phyloP scores from a whole-genome alignment of 2,888 invertebrate genomes.

The Ditylenchus weischeri region DNA sequence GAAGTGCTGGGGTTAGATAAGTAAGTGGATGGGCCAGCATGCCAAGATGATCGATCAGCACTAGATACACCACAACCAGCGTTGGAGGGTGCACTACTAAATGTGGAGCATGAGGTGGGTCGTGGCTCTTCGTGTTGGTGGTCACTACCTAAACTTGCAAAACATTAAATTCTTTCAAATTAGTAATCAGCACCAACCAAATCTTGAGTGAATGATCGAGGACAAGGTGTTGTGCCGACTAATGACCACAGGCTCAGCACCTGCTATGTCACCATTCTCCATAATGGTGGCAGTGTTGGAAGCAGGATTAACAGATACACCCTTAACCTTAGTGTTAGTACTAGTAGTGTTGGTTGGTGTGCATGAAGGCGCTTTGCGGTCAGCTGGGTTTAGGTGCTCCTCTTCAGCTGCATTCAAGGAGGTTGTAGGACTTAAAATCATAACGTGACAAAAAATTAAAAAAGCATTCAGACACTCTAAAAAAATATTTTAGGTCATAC shows the following conservation, averaged over 20 bases:
- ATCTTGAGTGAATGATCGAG: constrained; percentile 6
- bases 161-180: neutral
- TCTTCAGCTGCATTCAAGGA: constrained; percentile 19
- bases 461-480: no score
- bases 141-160: constrained; percentile 1
- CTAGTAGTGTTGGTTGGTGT: neutral
- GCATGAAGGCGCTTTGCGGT: constrained; percentile 27
- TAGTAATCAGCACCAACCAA: neutral
- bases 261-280: constrained; percentile 1
- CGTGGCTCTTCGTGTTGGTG: constrained; percentile 5
- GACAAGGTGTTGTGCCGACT: neutral
- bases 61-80: neutral
- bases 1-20: no score
- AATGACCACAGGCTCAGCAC: neutral
- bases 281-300: neutral
- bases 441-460: no score
- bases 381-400: constrained; percentile 30
- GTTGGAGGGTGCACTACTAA: neutral
- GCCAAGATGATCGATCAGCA: constrained; percentile 25
- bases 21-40: constrained; percentile 4
- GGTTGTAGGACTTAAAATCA: constrained; percentile 9
- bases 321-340: neutral
- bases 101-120: neutral
- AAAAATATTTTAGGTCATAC: no score
- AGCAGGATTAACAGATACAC: no score